Percentiles rank a stretch among this genome's conserved stretches.
phyloP scores from a whole-genome alignment of 2,797 vertebrate genomes.

The Ctenochaetus hawaiiensis region DNA sequence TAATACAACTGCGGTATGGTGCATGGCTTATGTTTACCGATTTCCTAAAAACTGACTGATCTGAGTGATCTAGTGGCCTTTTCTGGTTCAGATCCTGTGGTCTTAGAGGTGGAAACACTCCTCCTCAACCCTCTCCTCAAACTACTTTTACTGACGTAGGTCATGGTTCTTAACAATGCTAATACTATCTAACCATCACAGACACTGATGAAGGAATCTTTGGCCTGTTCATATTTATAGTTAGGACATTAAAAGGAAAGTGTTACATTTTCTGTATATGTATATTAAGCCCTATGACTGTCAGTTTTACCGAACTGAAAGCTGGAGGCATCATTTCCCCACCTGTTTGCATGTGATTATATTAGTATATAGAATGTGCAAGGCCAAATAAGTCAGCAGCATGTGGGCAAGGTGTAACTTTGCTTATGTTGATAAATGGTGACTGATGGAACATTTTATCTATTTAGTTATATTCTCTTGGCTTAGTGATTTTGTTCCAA shows the following conservation, averaged over 20 bases:
- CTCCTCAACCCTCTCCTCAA: constrained; percentile 15
- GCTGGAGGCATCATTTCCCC: constrained; percentile 44
- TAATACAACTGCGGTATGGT: constrained; percentile 48
- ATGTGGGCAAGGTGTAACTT: constrained; percentile 72
- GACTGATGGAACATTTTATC: constrained; percentile 52
- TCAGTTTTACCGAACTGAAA: constrained; percentile 49
- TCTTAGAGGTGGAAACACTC: constrained; percentile 46
- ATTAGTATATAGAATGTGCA: constrained; percentile 72
- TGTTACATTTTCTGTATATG: constrained; percentile 64
- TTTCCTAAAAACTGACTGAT: constrained; percentile 55
- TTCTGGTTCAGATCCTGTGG: constrained; percentile 73
- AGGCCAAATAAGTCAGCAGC: constrained; percentile 76
- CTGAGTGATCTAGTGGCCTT: constrained; percentile 71
- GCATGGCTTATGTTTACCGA: constrained; percentile 76
- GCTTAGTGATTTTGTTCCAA: constrained; percentile 49
- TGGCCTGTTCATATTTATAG: constrained; percentile 64
- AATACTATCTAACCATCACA: constrained; percentile 41
- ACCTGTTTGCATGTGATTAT: constrained; percentile 81
- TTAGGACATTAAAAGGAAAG: constrained; percentile 42
- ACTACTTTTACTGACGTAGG: constrained; percentile 47
- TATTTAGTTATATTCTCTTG: constrained; percentile 58
- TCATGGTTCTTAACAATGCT: constrained; percentile 39
- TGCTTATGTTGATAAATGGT: constrained; percentile 67
- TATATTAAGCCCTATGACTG: constrained; percentile 61
- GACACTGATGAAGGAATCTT: constrained; percentile 45